Percentiles rank a stretch among this genome's conserved stretches.
These are phyloP conservation scores for Melanostoma mellinum DNA, from an alignment of 2,888 invertebrate species.

Conservation along the genomic window DNA sequence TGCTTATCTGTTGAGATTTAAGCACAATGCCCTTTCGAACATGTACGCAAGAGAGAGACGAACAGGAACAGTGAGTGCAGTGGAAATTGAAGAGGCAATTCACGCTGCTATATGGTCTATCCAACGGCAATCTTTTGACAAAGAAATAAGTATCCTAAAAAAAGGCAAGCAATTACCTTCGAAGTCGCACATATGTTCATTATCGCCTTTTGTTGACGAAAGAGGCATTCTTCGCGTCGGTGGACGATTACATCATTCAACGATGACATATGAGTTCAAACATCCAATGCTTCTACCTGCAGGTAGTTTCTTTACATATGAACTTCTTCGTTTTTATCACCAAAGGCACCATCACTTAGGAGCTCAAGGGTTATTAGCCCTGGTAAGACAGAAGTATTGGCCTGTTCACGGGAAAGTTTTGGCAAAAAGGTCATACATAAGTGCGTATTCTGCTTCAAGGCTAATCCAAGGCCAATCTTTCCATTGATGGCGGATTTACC, in stretches of 20 bases:
- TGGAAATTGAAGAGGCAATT: neutral
- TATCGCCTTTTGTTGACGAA: slow-evolving; percentile 10
- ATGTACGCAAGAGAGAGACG: neutral
- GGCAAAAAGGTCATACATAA: neutral
- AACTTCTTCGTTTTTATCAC: neutral
- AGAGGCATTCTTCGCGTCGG: slow-evolving; percentile 21
- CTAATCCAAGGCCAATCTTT: neutral
- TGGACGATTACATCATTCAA: neutral
- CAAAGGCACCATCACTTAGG: neutral
- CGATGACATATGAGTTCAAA: neutral
- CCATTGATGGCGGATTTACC: neutral
- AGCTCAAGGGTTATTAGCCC: slow-evolving; percentile 12
- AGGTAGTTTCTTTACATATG: neutral
- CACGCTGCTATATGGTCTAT: neutral
- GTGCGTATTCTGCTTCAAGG: neutral
- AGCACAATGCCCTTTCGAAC: neutral
- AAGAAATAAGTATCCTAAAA: neutral
- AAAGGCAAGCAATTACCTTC: neutral
- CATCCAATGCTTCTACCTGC: neutral
- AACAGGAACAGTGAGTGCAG: neutral
- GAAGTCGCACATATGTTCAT: slow-evolving; percentile 1
- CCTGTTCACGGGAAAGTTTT: slow-evolving; percentile 12
- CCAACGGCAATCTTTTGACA: neutral
- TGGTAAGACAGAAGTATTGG: slow-evolving; percentile 21
- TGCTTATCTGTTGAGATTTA: neutral